Evolutionary conservation across 2,113 vertebrate genomes (phyloP), one percentile per base, ranked within the genome.

Genomic region (Pedionomus torquatus): DNA sequence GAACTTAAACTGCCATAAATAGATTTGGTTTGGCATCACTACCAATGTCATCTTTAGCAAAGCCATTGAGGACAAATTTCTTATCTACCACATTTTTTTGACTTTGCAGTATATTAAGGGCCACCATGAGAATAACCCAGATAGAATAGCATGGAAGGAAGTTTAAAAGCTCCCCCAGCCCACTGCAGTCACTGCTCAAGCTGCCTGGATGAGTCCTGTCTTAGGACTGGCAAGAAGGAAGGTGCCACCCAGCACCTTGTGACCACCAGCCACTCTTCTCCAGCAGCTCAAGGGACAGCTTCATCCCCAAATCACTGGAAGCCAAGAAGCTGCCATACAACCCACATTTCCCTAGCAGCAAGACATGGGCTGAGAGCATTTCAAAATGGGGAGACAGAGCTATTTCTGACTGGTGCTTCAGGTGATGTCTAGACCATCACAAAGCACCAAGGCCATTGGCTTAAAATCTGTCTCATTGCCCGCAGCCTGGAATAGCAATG

Each of bases 371-470:
- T 68, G 43, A 82, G 7, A 69, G 4, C 30, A 77, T 41, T 63
- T 81, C 4, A 77, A 65, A 93, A 76, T 25, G 37, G 33, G 35
- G 17, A 77, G 19, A 71, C 11, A 68, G 46, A 84, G 25, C 18
- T n/a, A 30, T 17, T 15, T 76, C 46, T 83, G 35, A 31, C 66
- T 80, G 30, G 10, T 49, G 44, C 71, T 90, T 95, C 92, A 95
- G 94, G 89, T 93, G 92, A 61, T 81, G 68, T 90, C 83, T 89
- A 70, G 93, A 77, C 88, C n/a, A 80, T 17, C 65, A 37, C 20
- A 90, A 58, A 41, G 21, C 46, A 37, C n/a, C 33, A 66, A 92
- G n/a, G 12, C 23, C 25, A 24, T 89, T 88, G 63, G 43, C 20
- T 55, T 23, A 58, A 83, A 93, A 86, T 83, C 30, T 54, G 90